These are phyloP conservation scores for Cichladusa arquata DNA, from an alignment of 2,113 vertebrate genomes.

Conservation along the genomic window DNA sequence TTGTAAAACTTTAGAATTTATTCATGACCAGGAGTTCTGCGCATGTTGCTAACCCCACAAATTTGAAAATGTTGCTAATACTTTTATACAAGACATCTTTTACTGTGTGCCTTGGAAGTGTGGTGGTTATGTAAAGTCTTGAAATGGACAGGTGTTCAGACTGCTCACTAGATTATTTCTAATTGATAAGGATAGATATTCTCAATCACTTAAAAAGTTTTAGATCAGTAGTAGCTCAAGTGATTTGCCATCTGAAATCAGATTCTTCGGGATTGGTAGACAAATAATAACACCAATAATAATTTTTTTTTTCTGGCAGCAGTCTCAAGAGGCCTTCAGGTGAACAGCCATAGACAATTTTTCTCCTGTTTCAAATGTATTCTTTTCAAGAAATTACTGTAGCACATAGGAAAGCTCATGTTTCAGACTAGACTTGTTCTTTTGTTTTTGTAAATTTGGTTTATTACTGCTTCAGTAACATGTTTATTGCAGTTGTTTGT, in stretches of 20 bases:
- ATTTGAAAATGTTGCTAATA: background rate
- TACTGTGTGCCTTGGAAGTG: background rate
- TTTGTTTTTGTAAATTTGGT: background rate
- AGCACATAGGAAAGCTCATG: background rate
- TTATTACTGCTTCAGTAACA: background rate
- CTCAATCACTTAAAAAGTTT: background rate
- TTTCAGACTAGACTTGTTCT: background rate
- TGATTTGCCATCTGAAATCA: background rate
- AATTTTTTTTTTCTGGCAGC: background rate
- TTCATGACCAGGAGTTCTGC: background rate
- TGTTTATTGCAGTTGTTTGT: background rate
- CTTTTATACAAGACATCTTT: background rate
- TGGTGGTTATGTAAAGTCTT: background rate
- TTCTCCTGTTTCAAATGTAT: background rate
- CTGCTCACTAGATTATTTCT: background rate
- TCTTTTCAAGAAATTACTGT: background rate
- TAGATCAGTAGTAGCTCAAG: background rate
- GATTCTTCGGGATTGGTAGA: background rate
- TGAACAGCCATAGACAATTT: background rate
- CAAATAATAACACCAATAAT: background rate
- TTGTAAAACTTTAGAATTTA: background rate
- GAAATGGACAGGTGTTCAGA: background rate
- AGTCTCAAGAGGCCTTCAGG: background rate
- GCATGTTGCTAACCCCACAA: background rate
- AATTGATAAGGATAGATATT: background rate